Base-by-base conservation (phyloP, 2,113 vertebrate genomes). In the Sakesphorus luctuosus region DNA sequence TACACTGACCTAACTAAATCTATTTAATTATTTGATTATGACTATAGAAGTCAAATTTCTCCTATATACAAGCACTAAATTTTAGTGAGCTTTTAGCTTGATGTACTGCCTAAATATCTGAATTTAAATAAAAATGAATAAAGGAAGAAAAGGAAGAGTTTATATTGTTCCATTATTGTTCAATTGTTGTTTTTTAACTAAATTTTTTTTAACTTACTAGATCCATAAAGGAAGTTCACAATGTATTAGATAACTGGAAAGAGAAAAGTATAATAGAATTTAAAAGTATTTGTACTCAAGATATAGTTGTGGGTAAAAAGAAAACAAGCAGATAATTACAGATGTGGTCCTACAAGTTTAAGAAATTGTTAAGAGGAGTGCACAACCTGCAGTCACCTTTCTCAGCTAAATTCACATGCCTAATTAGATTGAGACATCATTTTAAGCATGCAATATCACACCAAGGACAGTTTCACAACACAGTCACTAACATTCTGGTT, bases 21-120 rank as follows among this genome's bases (percentile, higher is more conserved):
- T 52, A 56, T 84, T 83, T 89, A 84, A 89, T 92, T 88, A 79
- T 75, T 96, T 90, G 24, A 80, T 91, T 93, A 63, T 50, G 47
- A 16, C 38, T 84, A 18, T 72, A 65, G 76, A 78, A 72, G 44
- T 86, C 59, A 86, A 61, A 94, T 94, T 94, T 90, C 47, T 86
- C 33, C 31, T 67, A 44, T 61, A 89, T 31, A 77, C 23, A 85
- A 44, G 35, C 72, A 58, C 33, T 72, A 78, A 15, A 74, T 90
- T 97, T 90, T 67, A 87, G 44, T 61, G 43, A 87, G 33, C 50
- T 88, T 93, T 93, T 80, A 86, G 26, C 31, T 79, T 82, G 50
- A 69, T 62, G 40, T 76, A 38, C 44, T 92, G 31, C n/a, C 76
- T 80, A 90, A 94, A 84, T 62, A 88, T 18, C 50, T 78, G 40